Evolutionary conservation across 2,888 invertebrate genomes (phyloP).

Genomic region (Polylopha cassiicola): DNA sequence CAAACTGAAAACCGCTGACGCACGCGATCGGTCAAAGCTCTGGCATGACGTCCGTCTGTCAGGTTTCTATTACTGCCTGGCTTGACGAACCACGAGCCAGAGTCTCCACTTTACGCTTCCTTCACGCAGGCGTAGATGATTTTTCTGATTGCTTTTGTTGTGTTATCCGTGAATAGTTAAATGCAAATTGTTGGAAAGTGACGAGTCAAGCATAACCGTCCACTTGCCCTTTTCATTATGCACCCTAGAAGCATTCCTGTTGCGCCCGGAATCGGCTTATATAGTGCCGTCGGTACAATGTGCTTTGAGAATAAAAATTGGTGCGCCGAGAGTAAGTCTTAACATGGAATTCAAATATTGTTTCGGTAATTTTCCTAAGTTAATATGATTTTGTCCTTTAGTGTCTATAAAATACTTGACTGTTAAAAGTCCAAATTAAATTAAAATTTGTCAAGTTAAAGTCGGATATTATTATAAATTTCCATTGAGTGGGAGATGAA

Average conservation of each 20-base stretch:
- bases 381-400: too few species aligned
- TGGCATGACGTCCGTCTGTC: slow-evolving; percentile 34
- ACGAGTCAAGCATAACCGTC: slow-evolving; percentile 30
- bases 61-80: slow-evolving; percentile 21
- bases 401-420: too few species aligned
- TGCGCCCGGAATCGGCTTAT: slow-evolving; percentile 1
- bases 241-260: slow-evolving; percentile 35
- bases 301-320: slow-evolving; percentile 5
- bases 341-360: too few species aligned
- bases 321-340: too few species aligned
- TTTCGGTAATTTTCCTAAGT: too few species aligned
- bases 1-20: slow-evolving; percentile 42
- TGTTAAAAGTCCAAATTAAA: too few species aligned
- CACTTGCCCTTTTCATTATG: slow-evolving; percentile 49
- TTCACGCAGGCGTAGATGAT: too few species aligned
- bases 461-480: slow-evolving; percentile 23
- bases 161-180: slow-evolving; percentile 4
- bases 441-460: too few species aligned
- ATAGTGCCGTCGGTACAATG: slow-evolving; percentile 2
- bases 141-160: too few species aligned
- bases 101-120: slow-evolving; percentile 16
- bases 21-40: slow-evolving; percentile 52
- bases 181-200: slow-evolving; percentile 6
- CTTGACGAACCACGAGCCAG: slow-evolving; percentile 8
- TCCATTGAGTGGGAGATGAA: slow-evolving; percentile 24